Evolutionary conservation across 1,140 invertebrate species (phyloP), one percentile per base, ranked within the genome.

Genomic region (Galendromus occidentalis): DNA sequence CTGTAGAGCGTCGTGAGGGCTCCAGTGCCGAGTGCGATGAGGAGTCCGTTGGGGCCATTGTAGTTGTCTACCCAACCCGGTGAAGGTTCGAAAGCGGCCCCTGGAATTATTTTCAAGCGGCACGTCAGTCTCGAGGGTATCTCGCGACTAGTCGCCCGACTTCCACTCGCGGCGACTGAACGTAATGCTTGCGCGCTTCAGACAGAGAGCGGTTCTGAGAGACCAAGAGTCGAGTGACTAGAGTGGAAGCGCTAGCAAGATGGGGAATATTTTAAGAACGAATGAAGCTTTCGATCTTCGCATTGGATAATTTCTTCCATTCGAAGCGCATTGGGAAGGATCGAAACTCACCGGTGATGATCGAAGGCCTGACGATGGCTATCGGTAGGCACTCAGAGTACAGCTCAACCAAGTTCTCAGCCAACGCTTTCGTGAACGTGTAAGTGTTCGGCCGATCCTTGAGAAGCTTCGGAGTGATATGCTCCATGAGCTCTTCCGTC

Each of bases 41-140:
- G 81, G 71, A 97, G 86, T 20, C 94, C 93, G 77, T 91, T 89
- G 0, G 92, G 90, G 20, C 94, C 93, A 76, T 97, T 97, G 76
- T 91, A 89, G 42, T 91, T 95, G 69, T 87, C 86, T 7, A 91
- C 94, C 93, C 93, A 98, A 4, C 51, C 51, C 12, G 51, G 51
- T 4, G 25, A 18, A 12, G 51, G 51, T 22, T 59, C 51, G 22
- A 25, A 14, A 17, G 51, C 51, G 1, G 51, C 51, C 17, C 51
- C 51, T 39, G 33, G 33, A 39, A 39, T 39, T 6, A 4, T 39
- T 9, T 39, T 39, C 33, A 39, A 39, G 33, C n/a, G n/a, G n/a
- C n/a, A n/a, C n/a, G n/a, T n/a, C n/a, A n/a, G n/a, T n/a, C n/a
- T n/a, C n/a, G n/a, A n/a, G n/a, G n/a, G n/a, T n/a, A n/a, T n/a